Conservation (phyloP, 1,140 invertebrate genomes). For the Trichoplusia ni region DNA sequence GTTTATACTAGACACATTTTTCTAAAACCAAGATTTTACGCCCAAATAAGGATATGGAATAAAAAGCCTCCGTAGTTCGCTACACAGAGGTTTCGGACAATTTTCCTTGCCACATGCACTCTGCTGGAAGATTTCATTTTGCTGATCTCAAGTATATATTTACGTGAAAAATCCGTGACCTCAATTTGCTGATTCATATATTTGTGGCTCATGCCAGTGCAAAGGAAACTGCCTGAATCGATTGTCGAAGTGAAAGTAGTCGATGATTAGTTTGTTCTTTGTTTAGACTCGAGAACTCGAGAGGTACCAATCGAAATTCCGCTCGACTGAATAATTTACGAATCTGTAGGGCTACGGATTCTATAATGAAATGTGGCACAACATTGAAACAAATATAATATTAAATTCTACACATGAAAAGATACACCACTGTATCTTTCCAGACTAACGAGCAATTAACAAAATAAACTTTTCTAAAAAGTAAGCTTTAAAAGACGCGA, state of each 20-base stretch:
- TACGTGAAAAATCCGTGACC: background rate
- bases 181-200: background rate
- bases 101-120: background rate
- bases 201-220: background rate
- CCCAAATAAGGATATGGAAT: background rate
- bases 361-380: no score
- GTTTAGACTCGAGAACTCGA: background rate
- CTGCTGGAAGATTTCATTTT: background rate
- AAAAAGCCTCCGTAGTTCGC: background rate
- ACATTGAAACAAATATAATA: no score
- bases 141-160: background rate
- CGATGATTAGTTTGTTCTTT: constrained; percentile 4
- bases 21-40: background rate
- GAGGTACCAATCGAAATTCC: background rate
- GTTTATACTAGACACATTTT: no score
- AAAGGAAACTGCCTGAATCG: background rate
- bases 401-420: background rate
- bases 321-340: background rate
- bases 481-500: background rate
- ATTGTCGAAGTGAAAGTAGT: constrained; percentile 1
- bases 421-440: background rate
- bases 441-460: constrained; percentile 3
- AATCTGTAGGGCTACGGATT: background rate
- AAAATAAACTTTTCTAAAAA: background rate
- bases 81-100: background rate